Conservation (phyloP, 2,888 invertebrate species). For the Dryococelus australis region DNA sequence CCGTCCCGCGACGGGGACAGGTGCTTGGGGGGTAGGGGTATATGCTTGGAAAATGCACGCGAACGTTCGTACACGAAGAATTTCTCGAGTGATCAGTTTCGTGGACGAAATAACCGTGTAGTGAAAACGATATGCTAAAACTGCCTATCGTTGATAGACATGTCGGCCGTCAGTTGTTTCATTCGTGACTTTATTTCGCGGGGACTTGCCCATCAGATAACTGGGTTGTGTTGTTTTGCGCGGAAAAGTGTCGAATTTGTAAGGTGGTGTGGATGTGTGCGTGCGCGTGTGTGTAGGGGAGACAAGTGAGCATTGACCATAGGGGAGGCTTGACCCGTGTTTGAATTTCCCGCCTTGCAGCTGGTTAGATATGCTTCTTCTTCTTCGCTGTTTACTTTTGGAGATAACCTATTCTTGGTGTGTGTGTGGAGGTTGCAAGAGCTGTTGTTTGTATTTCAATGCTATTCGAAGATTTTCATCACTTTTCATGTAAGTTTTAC, state of each 20-base stretch:
- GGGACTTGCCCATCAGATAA: too few relatives aligned
- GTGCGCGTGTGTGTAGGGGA: background rate
- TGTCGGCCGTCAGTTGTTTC: too few relatives aligned
- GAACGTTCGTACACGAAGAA: too few relatives aligned
- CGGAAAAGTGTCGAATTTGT: background rate
- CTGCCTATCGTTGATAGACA: too few relatives aligned
- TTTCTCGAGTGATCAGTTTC: too few relatives aligned
- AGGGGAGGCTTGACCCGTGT: constrained; percentile 23
- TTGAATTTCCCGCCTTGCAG: background rate
- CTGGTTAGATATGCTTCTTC: background rate
- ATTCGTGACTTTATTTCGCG: too few relatives aligned
- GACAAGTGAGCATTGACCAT: constrained; percentile 22
- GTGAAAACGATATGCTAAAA: too few relatives aligned
- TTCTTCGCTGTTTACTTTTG: background rate
- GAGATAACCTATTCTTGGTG: background rate
- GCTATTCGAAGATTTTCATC: constrained; percentile 4
- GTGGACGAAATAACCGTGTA: too few relatives aligned
- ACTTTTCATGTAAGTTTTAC: constrained; percentile 26
- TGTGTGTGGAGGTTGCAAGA: background rate
- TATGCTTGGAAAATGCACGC: too few relatives aligned
- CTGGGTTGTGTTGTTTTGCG: background rate
- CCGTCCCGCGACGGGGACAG: too few relatives aligned
- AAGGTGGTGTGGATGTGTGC: background rate
- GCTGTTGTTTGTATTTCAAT: background rate
- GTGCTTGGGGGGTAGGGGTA: too few relatives aligned